phyloP scores from a whole-genome alignment of 2,797 vertebrate species.

The Choloepus didactylus region DNA sequence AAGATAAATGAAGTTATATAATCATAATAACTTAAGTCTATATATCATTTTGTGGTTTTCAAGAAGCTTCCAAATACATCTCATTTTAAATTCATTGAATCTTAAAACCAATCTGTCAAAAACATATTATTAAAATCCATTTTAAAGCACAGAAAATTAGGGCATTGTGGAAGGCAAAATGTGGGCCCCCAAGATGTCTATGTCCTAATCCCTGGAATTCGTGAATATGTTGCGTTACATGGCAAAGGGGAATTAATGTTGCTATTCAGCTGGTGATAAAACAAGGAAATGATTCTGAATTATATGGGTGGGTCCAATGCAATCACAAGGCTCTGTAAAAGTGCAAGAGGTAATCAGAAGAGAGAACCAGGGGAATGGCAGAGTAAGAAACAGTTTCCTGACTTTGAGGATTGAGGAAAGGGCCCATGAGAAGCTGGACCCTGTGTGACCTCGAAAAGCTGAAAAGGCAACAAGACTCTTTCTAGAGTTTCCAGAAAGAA shows the following conservation, averaged over 20 bases:
- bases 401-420: background rate
- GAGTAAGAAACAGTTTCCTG: background rate
- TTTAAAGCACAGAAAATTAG: background rate
- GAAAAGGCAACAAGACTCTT: background rate
- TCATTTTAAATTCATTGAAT: background rate
- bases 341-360: background rate
- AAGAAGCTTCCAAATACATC: background rate
- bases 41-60: background rate
- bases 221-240: background rate
- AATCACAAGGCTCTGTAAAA: background rate
- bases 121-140: background rate
- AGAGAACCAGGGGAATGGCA: background rate
- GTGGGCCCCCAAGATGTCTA: background rate
- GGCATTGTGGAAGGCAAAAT: background rate
- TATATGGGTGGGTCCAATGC: background rate
- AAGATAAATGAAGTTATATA: background rate
- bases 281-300: background rate
- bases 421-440: background rate
- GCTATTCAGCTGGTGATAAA: background rate
- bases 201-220: background rate
- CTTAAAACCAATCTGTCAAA: background rate
- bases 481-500: background rate
- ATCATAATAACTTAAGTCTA: background rate
- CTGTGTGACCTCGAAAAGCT: background rate
- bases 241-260: background rate